Evolutionary conservation across 2,113 vertebrate genomes (phyloP).

Genomic region (Hylia prasina): DNA sequence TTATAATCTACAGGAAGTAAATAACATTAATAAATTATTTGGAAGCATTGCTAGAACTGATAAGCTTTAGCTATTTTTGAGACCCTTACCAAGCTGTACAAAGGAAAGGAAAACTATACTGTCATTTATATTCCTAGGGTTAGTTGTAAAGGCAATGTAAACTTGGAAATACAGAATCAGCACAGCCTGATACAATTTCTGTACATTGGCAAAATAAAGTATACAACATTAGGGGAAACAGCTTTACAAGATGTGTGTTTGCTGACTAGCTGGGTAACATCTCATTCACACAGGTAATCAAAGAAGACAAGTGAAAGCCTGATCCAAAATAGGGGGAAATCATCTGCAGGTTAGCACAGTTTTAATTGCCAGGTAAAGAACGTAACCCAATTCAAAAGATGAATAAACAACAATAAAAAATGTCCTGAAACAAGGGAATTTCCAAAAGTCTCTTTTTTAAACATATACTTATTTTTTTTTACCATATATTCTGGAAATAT

Average conservation of each 20-base stretch:
- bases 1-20: constrained; percentile 83
- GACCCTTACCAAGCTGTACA: background rate
- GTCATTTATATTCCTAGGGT: background rate
- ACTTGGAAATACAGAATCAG: background rate
- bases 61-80: background rate
- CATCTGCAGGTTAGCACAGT: background rate
- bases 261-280: background rate
- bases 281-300: background rate
- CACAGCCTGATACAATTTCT: background rate
- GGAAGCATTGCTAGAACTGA: background rate
- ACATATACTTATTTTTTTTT: background rate
- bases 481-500: background rate
- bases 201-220: background rate
- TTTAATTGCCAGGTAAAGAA: background rate
- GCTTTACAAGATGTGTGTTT: background rate
- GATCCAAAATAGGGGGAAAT: background rate
- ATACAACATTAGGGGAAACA: background rate
- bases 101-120: background rate
- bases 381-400: background rate
- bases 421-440: background rate
- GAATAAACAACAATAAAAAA: background rate
- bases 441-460: background rate
- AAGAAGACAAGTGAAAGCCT: background rate
- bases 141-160: background rate
- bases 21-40: background rate